Evolutionary conservation across 2,888 invertebrate species (phyloP).

Genomic region (Taphrorychus bicolor): DNA sequence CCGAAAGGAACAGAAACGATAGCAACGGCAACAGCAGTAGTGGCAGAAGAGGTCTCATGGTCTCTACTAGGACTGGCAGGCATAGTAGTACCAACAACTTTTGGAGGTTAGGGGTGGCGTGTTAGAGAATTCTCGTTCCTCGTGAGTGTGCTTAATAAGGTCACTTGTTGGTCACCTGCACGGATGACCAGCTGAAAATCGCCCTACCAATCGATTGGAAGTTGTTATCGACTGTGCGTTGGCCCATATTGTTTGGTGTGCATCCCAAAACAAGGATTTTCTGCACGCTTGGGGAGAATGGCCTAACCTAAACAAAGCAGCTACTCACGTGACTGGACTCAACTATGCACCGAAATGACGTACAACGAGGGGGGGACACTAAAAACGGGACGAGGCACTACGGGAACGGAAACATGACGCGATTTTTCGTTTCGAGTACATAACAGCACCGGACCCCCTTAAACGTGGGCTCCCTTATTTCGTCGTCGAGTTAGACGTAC

Average conservation of each 20-base stretch:
- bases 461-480: constrained; percentile 29
- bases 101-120: background rate
- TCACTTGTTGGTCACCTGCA: background rate
- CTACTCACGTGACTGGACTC: background rate
- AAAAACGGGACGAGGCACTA: background rate
- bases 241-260: too few species aligned
- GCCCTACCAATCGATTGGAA: background rate
- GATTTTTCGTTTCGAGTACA: constrained; percentile 3
- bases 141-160: background rate
- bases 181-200: background rate
- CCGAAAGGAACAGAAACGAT: constrained; percentile 1
- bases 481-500: constrained; percentile 30
- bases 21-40: background rate
- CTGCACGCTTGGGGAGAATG: background rate
- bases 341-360: too few species aligned
- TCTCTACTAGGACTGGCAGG: background rate
- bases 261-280: background rate
- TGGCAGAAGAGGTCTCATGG: constrained; percentile 45
- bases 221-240: background rate
- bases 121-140: background rate
- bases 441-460: constrained; percentile 18
- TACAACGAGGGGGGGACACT: background rate
- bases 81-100: background rate
- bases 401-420: background rate
- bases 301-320: background rate